Evolutionary conservation across 2,797 vertebrate species (phyloP), one percentile per base, ranked within the genome.

Genomic region (Alcedo atthis): DNA sequence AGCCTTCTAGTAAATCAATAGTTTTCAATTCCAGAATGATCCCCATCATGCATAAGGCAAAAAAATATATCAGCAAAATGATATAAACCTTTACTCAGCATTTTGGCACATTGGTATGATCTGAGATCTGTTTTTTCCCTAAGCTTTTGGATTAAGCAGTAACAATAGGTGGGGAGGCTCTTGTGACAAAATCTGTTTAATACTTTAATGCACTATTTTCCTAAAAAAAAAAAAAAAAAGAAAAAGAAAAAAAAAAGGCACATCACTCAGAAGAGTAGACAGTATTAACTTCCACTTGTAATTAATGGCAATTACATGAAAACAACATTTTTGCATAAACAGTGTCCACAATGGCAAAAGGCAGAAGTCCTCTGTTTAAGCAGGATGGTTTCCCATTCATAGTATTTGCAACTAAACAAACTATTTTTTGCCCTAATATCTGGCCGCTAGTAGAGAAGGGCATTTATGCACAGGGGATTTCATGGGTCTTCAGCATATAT

Each of bases 11-110:
- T 37, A 63, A 81, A 88, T 85, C 77, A 79, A 57, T 94, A 91
- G 30, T 55, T 91, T 87, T 87, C 89, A 81, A 18, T 16, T 94
- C 45, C 20, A 51, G 63, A 80, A 57, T 24, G 5, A 73, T 79
- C 42, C 25, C 67, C 40, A 59, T 73, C 71, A 66, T n/a, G 42
- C 7, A 68, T 59, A 59, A 71, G 66, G 22, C 32, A 81, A 58
- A 8, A 51, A 76, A 81, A 68, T 71, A 58, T 21, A 40, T 37
- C 62, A 87, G 43, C n/a, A 78, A 46, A 92, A 77, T 62, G 33
- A 19, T 10, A 53, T 43, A 87, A 85, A 48, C 30, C 26, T 79
- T 91, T 91, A 73, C 71, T 96, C 63, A 92, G 85, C 82, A 43
- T 82, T 94, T 92, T 80, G 57, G 21, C 42, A 35, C 32, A 16